Evolutionary conservation across 92 coral and sea anemone species (phyloP), one percentile per base, ranked within the genome.

Genomic region (Palythoa grandis): DNA sequence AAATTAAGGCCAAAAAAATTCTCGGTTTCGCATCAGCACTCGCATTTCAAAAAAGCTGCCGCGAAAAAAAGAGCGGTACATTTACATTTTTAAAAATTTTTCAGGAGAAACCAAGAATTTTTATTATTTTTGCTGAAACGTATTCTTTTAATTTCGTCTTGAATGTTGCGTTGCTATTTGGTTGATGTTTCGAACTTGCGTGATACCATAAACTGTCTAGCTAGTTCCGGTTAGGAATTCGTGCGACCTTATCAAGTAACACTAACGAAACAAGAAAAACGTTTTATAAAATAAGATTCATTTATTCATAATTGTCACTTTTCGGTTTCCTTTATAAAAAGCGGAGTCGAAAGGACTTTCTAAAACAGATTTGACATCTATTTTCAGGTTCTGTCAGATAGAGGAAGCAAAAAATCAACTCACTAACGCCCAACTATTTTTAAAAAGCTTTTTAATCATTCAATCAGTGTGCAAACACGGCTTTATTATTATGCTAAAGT

Each of bases 391-490:
- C 68, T 76, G 82, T 54, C 82, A 54, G 29, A 52, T 23, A 53
- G n/a, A 76, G 60, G 79, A 76, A 15, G 40, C 37, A 54, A 5
- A 48, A 53, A 76, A 76, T 35, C 66, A 76, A 52, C 25, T 14
- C 50, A 6, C 68, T 6, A 54, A 29, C 48, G 11, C 16, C 38
- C 40, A n/a, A 69, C 82, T 29, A 29, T 56, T 54, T 76, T 52
- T 52, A 53, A 76, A 74, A 76, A 29, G 67, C 82, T 24, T 54
- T 53, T 76, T 76, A 76, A 76, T 76, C 82, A 76, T 76, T 76
- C 15, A 22, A 76, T 76, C 82, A 53, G 20, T 24, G 82, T 25
- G 40, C 68, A 76, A 76, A 74, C 56, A 22, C 13, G 39, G 8
- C 4, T 54, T 29, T 23, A 53, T 76, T 54, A 76, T 76, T 22